Conservation (phyloP, 2,888 invertebrate genomes). For the Cacoxenus indagator region DNA sequence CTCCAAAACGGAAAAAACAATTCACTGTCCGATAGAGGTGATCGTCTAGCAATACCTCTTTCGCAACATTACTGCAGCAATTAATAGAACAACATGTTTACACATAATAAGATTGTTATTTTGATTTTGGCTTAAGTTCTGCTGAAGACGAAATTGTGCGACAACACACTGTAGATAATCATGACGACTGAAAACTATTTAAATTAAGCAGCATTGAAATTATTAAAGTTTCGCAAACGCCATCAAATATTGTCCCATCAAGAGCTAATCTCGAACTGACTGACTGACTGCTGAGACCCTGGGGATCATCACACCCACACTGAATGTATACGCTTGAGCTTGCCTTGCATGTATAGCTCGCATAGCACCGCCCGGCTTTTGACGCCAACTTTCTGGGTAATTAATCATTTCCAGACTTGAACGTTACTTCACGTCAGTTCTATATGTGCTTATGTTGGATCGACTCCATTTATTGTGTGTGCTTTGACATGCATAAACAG, state of each 20-base stretch:
- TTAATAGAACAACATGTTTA: too few species aligned
- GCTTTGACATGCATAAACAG: constrained; percentile 35
- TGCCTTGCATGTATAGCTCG: too few species aligned
- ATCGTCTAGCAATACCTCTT: too few species aligned
- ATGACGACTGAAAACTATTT: not conserved
- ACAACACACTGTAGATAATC: too few species aligned
- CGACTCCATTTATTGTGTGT: constrained; percentile 51
- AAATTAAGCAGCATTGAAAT: not conserved
- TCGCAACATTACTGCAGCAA: too few species aligned
- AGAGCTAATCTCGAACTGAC: not conserved
- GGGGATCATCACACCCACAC: not conserved
- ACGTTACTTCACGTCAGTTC: constrained; percentile 52
- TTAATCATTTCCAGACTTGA: constrained; percentile 49
- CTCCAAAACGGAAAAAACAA: constrained; percentile 48
- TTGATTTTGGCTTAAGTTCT: too few species aligned
- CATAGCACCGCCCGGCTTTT: not conserved
- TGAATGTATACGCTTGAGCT: not conserved
- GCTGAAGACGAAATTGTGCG: not conserved
- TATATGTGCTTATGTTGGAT: constrained; percentile 62
- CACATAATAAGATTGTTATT: too few species aligned
- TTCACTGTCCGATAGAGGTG: too few species aligned
- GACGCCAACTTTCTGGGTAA: constrained; percentile 33
- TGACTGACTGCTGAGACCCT: not conserved
- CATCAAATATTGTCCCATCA: not conserved
- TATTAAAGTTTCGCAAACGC: not conserved